Evolutionary conservation across 2,888 invertebrate genomes (phyloP).

Genomic region (Nemurella pictetii): DNA sequence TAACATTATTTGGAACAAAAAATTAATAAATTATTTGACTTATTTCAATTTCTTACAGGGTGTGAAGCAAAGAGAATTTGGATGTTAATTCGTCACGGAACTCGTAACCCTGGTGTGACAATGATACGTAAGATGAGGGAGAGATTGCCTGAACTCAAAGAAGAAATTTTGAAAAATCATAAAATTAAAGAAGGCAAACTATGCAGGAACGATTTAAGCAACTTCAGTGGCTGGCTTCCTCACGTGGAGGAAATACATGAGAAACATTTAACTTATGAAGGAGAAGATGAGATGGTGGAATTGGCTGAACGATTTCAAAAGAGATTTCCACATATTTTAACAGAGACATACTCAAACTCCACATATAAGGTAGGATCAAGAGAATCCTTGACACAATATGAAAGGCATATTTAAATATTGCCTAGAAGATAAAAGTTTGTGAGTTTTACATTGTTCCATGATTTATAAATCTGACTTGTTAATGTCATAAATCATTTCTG

Average conservation of each 20-base stretch:
- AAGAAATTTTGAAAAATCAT: constrained; percentile 59
- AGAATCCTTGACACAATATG: constrained; percentile 25
- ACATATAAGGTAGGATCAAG: constrained; percentile 58
- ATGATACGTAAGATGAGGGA: constrained; percentile 60
- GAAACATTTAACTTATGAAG: constrained; percentile 70
- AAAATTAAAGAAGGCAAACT: constrained; percentile 57
- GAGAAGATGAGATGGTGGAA: constrained; percentile 72
- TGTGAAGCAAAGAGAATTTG: constrained; percentile 70
- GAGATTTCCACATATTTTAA: constrained; percentile 68
- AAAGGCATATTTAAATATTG: constrained; percentile 27
- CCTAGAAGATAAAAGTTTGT: neutral
- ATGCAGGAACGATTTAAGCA: constrained; percentile 52
- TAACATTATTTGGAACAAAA: no score
- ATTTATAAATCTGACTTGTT: constrained; percentile 30
- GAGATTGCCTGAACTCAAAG: constrained; percentile 58
- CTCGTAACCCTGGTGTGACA: constrained; percentile 68
- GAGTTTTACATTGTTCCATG: constrained; percentile 41
- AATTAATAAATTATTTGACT: no score
- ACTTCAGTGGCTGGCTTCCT: constrained; percentile 63
- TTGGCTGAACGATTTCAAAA: constrained; percentile 74
- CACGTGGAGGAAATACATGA: constrained; percentile 57
- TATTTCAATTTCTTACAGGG: constrained; percentile 52
- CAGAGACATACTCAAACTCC: constrained; percentile 62
- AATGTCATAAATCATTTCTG: constrained; percentile 33
- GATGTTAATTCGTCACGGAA: constrained; percentile 77